Evolutionary conservation across 2,888 invertebrate species (phyloP), one percentile per base, ranked within the genome.

Genomic region (Drosophila fulvimacula): DNA sequence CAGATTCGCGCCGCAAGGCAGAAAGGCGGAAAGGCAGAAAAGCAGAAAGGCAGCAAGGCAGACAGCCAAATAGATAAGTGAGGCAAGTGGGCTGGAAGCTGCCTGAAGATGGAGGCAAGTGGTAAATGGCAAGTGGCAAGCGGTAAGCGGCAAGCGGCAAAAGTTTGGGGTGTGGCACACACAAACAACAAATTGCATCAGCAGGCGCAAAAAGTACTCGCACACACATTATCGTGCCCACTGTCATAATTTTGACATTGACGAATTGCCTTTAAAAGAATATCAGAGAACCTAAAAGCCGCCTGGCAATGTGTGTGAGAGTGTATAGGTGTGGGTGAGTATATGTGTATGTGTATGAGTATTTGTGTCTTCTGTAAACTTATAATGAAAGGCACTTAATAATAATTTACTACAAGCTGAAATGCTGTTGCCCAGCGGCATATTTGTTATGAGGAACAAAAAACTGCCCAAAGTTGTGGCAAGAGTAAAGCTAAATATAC

Each of bases 211-310:
- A 69, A 64, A 76, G 60, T 67, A 48, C 73, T 73, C 57, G 59
- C 46, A 62, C 65, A 62, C 65, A 69, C 61, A 46, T 66, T 72
- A 69, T 73, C 76, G 79, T 77, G 76, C 73, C 70, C 74, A 73
- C 63, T 81, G 77, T 76, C 68, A 79, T 66, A 82, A 71, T 85
- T 82, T 77, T 82, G 83, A 88, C 88, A 87, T 81, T 83, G 85
- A 88, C 87, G 87, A 76, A 88, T 83, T 75, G 82, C 55, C 71
- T 69, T 74, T 51, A 70, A 75, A 75, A 70, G 74, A 71, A 71
- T 62, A 61, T 73, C 67, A 56, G 58, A 63, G 62, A 49, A 44
- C 44, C 57, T 30, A 36, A 34, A 15, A 19, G 39, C 34, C 10
- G 34, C 15, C n/a, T 24, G 1, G 27, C 5, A 7, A 15, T 13